phyloP scores from a whole-genome alignment of 2,888 invertebrate genomes.

The Cryptus viduatorius region DNA sequence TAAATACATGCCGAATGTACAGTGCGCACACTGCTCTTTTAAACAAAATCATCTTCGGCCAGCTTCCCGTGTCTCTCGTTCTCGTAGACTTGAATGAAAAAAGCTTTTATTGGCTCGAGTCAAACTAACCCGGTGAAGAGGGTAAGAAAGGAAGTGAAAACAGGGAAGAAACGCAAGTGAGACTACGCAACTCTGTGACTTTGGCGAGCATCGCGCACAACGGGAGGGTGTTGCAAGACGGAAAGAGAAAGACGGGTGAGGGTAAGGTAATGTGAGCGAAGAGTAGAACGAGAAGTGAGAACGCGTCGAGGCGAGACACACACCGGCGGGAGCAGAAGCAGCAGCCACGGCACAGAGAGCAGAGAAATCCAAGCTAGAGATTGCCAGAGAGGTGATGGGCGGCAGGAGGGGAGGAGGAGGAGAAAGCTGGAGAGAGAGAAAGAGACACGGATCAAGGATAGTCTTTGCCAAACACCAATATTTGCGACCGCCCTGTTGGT shows the following conservation, averaged over 20 bases:
- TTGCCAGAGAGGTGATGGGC: slow-evolving; percentile 68
- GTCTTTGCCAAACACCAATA: slow-evolving; percentile 85
- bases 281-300: slow-evolving; percentile 60
- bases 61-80: slow-evolving; percentile 1
- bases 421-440: slow-evolving; percentile 76
- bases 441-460: slow-evolving; percentile 84
- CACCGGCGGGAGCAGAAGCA: slow-evolving; percentile 59
- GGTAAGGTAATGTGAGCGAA: slow-evolving; percentile 50
- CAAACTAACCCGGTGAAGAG: slow-evolving; percentile 22
- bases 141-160: slow-evolving; percentile 34
- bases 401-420: slow-evolving; percentile 68
- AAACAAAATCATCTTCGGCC: slow-evolving; percentile 32
- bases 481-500: slow-evolving; percentile 85
- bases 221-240: slow-evolving; percentile 57
- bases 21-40: neutral
- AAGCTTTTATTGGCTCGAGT: slow-evolving; percentile 42
- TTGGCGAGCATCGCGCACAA: slow-evolving; percentile 40
- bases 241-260: slow-evolving; percentile 49
- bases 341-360: slow-evolving; percentile 67
- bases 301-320: slow-evolving; percentile 53
- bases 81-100: slow-evolving; percentile 31
- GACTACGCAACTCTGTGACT: neutral
- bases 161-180: slow-evolving; percentile 26
- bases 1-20: neutral
- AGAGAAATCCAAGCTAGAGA: slow-evolving; percentile 56